Evolutionary conservation across 2,797 vertebrate genomes (phyloP).

Genomic region (Emys orbicularis): DNA sequence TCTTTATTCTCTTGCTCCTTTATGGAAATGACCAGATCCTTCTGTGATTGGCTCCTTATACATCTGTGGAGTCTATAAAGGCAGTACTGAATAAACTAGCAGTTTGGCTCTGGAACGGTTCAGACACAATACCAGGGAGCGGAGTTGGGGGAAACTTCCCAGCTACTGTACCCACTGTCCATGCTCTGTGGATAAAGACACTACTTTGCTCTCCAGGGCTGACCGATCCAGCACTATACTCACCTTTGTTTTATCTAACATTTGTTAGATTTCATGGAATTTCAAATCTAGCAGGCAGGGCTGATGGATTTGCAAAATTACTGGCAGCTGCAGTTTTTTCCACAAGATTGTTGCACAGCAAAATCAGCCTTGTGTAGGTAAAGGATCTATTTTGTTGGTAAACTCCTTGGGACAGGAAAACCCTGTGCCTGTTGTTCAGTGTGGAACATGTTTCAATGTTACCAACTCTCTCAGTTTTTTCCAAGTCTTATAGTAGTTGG

Average conservation of each 20-base stretch:
- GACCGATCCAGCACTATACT: too few species aligned
- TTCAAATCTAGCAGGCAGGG: background rate
- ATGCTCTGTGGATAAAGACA: background rate
- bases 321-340: background rate
- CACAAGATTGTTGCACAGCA: background rate
- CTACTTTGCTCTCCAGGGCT: background rate
- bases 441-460: background rate
- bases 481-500: background rate
- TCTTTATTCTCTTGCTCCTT: background rate
- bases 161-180: background rate
- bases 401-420: background rate
- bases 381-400: background rate
- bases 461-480: background rate
- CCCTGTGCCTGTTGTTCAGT: background rate
- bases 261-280: background rate
- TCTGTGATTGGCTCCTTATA: background rate
- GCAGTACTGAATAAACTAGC: background rate
- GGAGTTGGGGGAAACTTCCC: background rate
- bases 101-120: background rate
- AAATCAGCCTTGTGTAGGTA: background rate
- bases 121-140: too few species aligned
- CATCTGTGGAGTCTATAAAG: background rate
- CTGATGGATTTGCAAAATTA: background rate
- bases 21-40: rapidly evolving
- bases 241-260: background rate